Conservation (phyloP, 1,140 invertebrate genomes). For the Diabrotica undecimpunctata region DNA sequence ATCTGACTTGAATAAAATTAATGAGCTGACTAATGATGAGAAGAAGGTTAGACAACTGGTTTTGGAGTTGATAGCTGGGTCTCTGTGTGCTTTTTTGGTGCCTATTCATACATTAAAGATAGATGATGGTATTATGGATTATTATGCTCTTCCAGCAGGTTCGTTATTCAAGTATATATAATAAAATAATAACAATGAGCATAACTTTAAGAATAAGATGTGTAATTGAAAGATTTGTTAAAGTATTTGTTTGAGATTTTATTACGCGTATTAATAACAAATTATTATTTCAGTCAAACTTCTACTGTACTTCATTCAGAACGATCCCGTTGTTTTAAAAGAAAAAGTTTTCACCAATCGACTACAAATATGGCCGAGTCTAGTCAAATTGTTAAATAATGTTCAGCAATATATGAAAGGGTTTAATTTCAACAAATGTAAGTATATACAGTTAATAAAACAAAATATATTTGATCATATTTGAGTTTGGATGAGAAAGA, state of each 20-base stretch:
- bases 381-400: constrained; percentile 70
- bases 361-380: constrained; percentile 73
- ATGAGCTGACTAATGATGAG: constrained; percentile 55
- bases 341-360: constrained; percentile 60
- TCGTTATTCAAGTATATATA: constrained; percentile 27
- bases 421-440: constrained; percentile 52
- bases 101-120: constrained; percentile 65
- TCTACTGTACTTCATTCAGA: constrained; percentile 66
- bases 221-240: not conserved
- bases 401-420: constrained; percentile 54
- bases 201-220: not conserved
- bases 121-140: constrained; percentile 57
- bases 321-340: constrained; percentile 56
- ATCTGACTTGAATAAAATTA: constrained; percentile 41
- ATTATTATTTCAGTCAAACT: constrained; percentile 59
- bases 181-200: not conserved
- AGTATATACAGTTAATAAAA: constrained; percentile 30
- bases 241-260: not conserved
- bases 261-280: too few relatives aligned
- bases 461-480: not conserved
- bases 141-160: constrained; percentile 69
- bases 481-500: not conserved
- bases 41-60: constrained; percentile 55
- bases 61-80: constrained; percentile 63
- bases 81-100: constrained; percentile 67